A percentile compares a stretch with the other conserved stretches of the same genome.
These are phyloP conservation scores for Haemorhous mexicanus DNA, from an alignment of 2,113 vertebrate genomes.

Conservation along the genomic window DNA sequence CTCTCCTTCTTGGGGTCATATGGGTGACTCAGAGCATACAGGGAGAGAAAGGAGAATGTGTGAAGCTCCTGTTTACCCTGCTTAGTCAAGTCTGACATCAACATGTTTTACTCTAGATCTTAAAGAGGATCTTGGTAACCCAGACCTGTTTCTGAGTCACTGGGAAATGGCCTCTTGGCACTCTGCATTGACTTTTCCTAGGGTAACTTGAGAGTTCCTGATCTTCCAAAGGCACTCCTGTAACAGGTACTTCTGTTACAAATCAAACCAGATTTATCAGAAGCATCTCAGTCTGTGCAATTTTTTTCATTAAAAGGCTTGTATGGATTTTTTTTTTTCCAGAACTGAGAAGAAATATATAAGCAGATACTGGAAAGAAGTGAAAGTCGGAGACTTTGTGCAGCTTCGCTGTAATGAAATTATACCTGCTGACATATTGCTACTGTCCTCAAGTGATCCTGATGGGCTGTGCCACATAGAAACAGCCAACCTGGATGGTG, in stretches of 20 bases:
- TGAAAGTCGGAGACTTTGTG: slow-evolving; percentile 92
- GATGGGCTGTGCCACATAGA: slow-evolving; percentile 96
- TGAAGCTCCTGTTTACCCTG: not conserved
- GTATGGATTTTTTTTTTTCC: not conserved
- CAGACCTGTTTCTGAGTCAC: not conserved
- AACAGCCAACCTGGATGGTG: slow-evolving; percentile 96
- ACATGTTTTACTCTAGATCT: not conserved
- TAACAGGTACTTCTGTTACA: not conserved
- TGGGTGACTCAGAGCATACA: not conserved
- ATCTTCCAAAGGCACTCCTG: not conserved
- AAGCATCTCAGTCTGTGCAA: not conserved
- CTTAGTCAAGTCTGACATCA: not conserved
- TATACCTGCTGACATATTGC: slow-evolving; percentile 91
- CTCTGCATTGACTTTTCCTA: not conserved
- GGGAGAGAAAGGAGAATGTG: not conserved
- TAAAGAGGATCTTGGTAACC: not conserved
- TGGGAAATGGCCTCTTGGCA: not conserved
- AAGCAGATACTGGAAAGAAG: slow-evolving; percentile 93
- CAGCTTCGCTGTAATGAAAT: slow-evolving; percentile 93
- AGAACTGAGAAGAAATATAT: slow-evolving; percentile 85
- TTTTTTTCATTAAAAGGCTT: not conserved
- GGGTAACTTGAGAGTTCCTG: not conserved
- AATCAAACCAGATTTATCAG: not conserved
- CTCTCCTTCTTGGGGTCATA: not conserved
- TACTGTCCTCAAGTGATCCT: slow-evolving; percentile 93